Evolutionary conservation across 2,113 vertebrate species (phyloP), one percentile per base, ranked within the genome.

Genomic region (Lipotes vexillifer): DNA sequence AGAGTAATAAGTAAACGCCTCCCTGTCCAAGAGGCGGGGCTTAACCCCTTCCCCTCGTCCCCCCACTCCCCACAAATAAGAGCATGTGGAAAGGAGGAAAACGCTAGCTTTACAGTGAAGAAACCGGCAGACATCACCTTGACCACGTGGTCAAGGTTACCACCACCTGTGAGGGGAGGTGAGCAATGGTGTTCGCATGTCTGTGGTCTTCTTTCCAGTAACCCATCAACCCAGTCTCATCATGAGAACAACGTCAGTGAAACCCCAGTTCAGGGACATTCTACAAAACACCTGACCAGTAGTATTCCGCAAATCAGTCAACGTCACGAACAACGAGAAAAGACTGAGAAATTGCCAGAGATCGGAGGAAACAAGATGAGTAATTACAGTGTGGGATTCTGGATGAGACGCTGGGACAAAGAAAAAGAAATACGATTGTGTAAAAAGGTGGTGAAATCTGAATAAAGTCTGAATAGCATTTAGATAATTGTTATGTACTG

Each of bases 401-500:
- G 10, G 57, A 55, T 0, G 49, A 61, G 38, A 41, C 6, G 7
- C 0, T 23, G 6, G 6, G 29, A 36, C 4, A 21, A 27, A 55
- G 52, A 5, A 12, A 46, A 46, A 55, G 20, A 66, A 31, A 11
- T 0, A 4, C 3, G 6, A 7, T 8, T 3, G 27, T 4, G 6
- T 68, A 36, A 52, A 38, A 55, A n/a, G 31, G 21, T 27, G 68
- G 15, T n/a, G 18, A 8, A 12, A n/a, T 36, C 27, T 9, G 29
- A n/a, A 33, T 7, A 2, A 8, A 31, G 52, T 18, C 38, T 7
- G 8, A 4, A 31, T 17, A 36, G 17, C 52, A 33, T n/a, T 17
- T 21, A 8, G 7, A 25, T 69, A n/a, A 69, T 4, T 38, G 13
- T 3, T 5, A 18, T 0, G 6, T 29, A 6, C 77, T 14, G 0